Conservation (phyloP, 2,113 vertebrate species). For the Tetrao urogallus region DNA sequence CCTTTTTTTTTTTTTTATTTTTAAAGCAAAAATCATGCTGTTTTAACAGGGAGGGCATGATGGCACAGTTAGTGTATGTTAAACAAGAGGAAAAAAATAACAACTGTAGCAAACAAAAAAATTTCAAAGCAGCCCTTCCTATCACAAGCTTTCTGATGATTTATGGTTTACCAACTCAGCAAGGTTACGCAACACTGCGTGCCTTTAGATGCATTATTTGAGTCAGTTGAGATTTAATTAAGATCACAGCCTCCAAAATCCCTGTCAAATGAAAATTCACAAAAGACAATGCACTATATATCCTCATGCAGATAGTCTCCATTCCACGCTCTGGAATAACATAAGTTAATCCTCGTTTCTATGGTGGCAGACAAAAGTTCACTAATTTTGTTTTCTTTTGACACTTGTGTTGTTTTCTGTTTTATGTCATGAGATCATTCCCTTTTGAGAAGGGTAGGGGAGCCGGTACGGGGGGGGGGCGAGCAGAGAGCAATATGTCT, state of each 20-base stretch:
- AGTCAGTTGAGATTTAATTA: slow-evolving; percentile 98
- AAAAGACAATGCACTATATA: slow-evolving; percentile 91
- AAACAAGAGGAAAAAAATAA: slow-evolving; percentile 39
- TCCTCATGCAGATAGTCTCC: slow-evolving; percentile 88
- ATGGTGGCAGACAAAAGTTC: slow-evolving; percentile 90
- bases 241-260: slow-evolving; percentile 94
- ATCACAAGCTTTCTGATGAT: slow-evolving; percentile 83
- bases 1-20: neutral
- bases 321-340: slow-evolving; percentile 86
- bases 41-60: neutral
- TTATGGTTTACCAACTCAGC: slow-evolving; percentile 86
- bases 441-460: slow-evolving; percentile 63
- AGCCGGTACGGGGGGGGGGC: slow-evolving; percentile 64
- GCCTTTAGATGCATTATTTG: slow-evolving; percentile 91
- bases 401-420: slow-evolving; percentile 86
- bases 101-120: slow-evolving; percentile 74
- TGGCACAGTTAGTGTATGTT: neutral
- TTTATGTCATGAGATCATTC: slow-evolving; percentile 82
- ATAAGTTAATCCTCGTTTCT: slow-evolving; percentile 91
- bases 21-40: slow-evolving; percentile 53
- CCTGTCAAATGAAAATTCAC: slow-evolving; percentile 91
- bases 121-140: slow-evolving; percentile 74
- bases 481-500: slow-evolving; percentile 74
- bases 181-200: slow-evolving; percentile 87
- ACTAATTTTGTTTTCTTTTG: slow-evolving; percentile 88